Base-by-base conservation (phyloP, 2,888 invertebrate genomes). In the Ctenicera cuprea region DNA sequence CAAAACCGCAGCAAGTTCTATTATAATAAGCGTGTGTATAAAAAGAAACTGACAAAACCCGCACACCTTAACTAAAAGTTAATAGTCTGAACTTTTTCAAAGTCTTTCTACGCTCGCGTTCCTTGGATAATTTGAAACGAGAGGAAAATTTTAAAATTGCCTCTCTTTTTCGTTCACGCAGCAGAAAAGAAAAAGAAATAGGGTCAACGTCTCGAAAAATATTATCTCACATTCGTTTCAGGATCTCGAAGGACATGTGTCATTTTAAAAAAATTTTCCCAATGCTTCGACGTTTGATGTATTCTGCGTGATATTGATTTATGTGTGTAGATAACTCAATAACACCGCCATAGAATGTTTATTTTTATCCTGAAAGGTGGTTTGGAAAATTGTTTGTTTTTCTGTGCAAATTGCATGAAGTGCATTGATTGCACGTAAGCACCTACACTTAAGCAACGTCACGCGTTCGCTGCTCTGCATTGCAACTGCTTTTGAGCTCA, bases 141-240 rank as follows among this genome's bases (percentile, higher is more conserved):
- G 59, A 37, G 59, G 37, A 59, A 59, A 59, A 38, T 59, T 59
- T 59, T 59, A 20, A 30, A 20, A 59, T 37, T 37, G 38, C 18
- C 18, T 5, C 18, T 11, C 38, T 37, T 38, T 20, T 59, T 59
- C 37, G 5, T 18, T 11, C 18, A 18, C 18, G n/a, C 38, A 50
- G 11, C 4, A 12, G 48, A 48, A 48, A 48, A 48, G 48, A 50
- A 50, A 50, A 22, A 11, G 4, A 12, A 50, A 50, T 22, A 50
- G 12, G 50, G 50, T 50, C 20, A 50, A 50, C 18, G 50, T 50
- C 22, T 50, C 12, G 22, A 22, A 18, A 50, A 50, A 45, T 22
- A 12, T 12, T 50, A 50, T 22, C 12, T 50, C 11, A 22, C n/a
- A 12, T 22, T 22, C 22, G 22, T 22, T 12, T 50, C 22, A 50